Evolutionary conservation across 2,888 invertebrate genomes (phyloP).

Genomic region (Diachrysia chrysitis): DNA sequence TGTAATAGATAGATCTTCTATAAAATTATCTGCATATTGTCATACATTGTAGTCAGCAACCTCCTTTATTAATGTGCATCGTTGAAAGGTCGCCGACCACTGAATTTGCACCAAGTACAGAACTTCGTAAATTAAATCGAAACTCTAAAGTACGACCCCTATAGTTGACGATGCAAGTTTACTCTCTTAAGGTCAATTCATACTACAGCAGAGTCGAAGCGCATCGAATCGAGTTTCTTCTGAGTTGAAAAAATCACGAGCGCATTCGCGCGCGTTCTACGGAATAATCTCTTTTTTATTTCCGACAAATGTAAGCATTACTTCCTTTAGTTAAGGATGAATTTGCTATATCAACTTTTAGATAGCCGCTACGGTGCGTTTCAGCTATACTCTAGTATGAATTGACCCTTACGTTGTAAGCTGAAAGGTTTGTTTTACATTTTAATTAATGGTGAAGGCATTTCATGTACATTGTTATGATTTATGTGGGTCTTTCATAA

Average conservation of each 20-base stretch:
- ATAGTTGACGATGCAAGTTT: conserved; percentile 29
- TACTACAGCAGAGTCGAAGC: too few relatives aligned
- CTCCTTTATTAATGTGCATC: conserved; percentile 24
- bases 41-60: conserved; percentile 16
- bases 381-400: too few relatives aligned
- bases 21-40: conserved; percentile 8
- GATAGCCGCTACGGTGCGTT: too few relatives aligned
- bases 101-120: conserved; percentile 27
- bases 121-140: conserved; percentile 45
- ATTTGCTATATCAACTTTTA: too few relatives aligned
- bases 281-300: too few relatives aligned
- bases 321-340: too few relatives aligned
- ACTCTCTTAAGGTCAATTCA: conserved; percentile 41
- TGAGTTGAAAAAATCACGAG: too few relatives aligned
- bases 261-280: too few relatives aligned
- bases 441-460: conserved; percentile 46
- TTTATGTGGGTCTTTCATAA: conserved; percentile 17
- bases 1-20: conserved; percentile 25
- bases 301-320: too few relatives aligned
- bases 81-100: conserved; percentile 44
- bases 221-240: too few relatives aligned
- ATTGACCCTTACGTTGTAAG: too few relatives aligned
- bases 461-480: conserved; percentile 32
- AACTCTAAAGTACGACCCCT: conserved; percentile 35
- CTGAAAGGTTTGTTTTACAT: conserved; percentile 30